These are phyloP conservation scores for Ormyrus thymus DNA, from an alignment of 2,888 invertebrate species.

Conservation along the genomic window DNA sequence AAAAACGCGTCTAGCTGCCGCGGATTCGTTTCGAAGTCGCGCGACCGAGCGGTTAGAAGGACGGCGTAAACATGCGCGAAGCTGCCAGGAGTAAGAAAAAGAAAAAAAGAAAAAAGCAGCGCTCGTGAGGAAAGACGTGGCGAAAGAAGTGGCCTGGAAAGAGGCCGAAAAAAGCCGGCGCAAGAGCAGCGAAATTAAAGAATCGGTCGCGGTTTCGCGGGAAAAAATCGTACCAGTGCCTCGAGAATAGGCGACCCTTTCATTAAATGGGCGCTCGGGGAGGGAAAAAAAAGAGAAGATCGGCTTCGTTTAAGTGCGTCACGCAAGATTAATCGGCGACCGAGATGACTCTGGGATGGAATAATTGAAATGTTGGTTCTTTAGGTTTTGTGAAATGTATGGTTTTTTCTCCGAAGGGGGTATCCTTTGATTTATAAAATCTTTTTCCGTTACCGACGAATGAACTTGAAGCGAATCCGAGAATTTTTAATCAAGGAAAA, in stretches of 20 bases:
- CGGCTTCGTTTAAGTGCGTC: background rate
- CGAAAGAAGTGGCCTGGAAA: constrained; percentile 46
- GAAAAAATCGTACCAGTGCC: constrained; percentile 7
- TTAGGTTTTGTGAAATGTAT: background rate
- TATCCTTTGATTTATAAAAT: too few relatives aligned
- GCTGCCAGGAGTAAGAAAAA: background rate
- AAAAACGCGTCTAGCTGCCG: background rate
- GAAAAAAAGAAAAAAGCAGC: background rate
- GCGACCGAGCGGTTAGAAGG: constrained; percentile 6
- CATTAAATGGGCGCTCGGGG: constrained; percentile 2
- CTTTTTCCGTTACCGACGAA: too few relatives aligned
- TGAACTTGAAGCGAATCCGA: too few relatives aligned
- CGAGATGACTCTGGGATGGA: background rate
- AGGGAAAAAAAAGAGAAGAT: background rate
- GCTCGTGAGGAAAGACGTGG: constrained; percentile 44
- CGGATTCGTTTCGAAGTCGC: constrained; percentile 36
- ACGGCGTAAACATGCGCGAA: background rate
- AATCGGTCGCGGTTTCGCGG: constrained; percentile 39
- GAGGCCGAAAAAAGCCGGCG: constrained; percentile 19
- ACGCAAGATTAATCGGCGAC: constrained; percentile 35
- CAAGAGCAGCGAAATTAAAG: constrained; percentile 34
- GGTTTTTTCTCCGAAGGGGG: too few relatives aligned
- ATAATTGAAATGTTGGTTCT: background rate
- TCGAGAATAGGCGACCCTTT: constrained; percentile 4
- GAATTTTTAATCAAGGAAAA: too few relatives aligned